Evolutionary conservation across 35 echinoderm and acorn worm genomes (phyloP), one percentile per base, ranked within the genome.

Genomic region (Lytechinus variegatus): DNA sequence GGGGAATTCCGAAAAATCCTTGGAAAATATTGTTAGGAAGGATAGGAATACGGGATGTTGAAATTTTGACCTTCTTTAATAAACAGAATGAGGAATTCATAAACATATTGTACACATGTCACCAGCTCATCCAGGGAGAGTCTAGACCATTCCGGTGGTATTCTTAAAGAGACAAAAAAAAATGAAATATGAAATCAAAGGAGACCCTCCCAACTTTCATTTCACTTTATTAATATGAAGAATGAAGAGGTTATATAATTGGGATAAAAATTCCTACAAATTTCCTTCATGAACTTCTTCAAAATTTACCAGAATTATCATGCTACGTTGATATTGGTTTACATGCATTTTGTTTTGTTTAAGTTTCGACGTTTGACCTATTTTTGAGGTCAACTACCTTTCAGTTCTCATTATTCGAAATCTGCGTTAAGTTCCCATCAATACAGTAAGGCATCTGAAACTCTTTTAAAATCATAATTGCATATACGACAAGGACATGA

Each of bases 11-110:
- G 66, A 79, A 79, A 6, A 79, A 79, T 79, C 66, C 66, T 79
- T 79, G 88, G 52, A 90, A 90, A 90, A 90, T 90, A 90, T 90
- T 90, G 88, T 90, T 90, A 54, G 52, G 88, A 54, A 54, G 88
- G 52, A 90, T 52, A 54, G 28, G 88, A 54, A 90, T 90, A 90
- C 88, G 88, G 88, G 88, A 44, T 90, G 88, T 52, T 90, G 88
- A 90, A 90, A 90, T 90, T 54, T 13, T 90, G 88, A 90, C 88
- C 88, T 90, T 54, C 29, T 90, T 90, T 90, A 54, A 90, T 44
- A 44, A 90, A 90, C 88, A 90, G 52, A 90, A 90, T 90, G 28
- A 52, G 88, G 88, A 90, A 52, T 90, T 90, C 52, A 52, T 90
- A 90, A 54, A 54, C 88, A 90, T 54, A 54, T 90, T 44, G 16